Evolutionary conservation across 2,888 invertebrate genomes (phyloP), one percentile per base, ranked within the genome.

Genomic region (Caenorhabditis zanzibari): DNA sequence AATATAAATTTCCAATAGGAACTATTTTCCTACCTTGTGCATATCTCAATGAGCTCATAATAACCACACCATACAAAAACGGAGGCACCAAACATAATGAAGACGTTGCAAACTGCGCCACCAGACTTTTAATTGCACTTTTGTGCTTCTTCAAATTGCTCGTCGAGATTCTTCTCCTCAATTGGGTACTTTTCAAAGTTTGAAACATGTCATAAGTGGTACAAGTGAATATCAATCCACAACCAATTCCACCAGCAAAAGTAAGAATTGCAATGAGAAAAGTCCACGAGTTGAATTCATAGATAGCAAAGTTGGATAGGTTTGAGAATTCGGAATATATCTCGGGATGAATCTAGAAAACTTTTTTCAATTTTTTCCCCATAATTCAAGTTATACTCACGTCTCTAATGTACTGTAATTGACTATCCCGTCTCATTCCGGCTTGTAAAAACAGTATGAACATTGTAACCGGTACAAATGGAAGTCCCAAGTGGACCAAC

Each of bases 21-120:
- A 6, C 32, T 4, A 6, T 32, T 12, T 38, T 38, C 58, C 32
- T 32, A 58, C 58, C n/a, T 32, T 58, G 58, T 0, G 58, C 58
- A 58, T 58, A n/a, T 16, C 35, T 35, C 14, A 58, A 28, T 3
- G 58, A 58, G 14, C 28, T 41, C 41, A 28, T 64, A 10, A 64
- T 28, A 5, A 28, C 66, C 49, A 66, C 66, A 28, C 19, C 19
- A 35, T 35, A 32, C 32, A 35, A 49, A 47, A 28, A 54, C 4
- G 64, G 64, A 10, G 74, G 74, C 2, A 16, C 14, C 28, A 74
- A 7, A 19, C 63, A 64, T 7, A 74, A 10, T 14, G 54, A 54
- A 9, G 74, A 74, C 0, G 54, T 26, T 38, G 32, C 38, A 14
- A 74, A 64, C 28, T 74, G 74, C 26, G 64, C 74, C 1, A 74